Percentiles rank a stretch among this genome's conserved stretches.
Conservation (phyloP, 2,797 vertebrate species). For the Lithobates pipiens region DNA sequence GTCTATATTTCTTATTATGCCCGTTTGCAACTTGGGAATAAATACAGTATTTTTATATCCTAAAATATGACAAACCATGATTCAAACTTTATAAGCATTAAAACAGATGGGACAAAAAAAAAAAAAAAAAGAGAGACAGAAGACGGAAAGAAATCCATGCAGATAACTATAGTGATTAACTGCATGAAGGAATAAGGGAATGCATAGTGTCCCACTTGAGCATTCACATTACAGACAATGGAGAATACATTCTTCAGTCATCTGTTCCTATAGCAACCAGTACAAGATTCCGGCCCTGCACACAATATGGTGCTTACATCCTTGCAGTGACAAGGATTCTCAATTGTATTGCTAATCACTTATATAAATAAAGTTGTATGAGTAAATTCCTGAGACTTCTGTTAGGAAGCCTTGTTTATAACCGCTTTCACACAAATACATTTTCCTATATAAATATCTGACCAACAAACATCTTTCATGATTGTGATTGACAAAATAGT, state of each 20-base stretch:
- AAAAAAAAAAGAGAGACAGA: neutral
- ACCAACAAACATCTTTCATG: too few species aligned
- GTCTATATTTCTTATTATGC: too few species aligned
- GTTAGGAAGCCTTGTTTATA: too few species aligned
- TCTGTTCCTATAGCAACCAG: slow-evolving; percentile 32
- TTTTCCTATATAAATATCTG: too few species aligned
- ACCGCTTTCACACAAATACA: too few species aligned
- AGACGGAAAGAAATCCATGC: neutral
- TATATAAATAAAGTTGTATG: neutral
- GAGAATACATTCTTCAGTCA: slow-evolving; percentile 18
- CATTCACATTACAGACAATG: slow-evolving; percentile 33
- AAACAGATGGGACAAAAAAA: too few species aligned
- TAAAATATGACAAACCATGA: too few species aligned
- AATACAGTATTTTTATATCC: too few species aligned
- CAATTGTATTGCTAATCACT: slow-evolving; percentile 20
- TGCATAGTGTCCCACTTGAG: neutral
- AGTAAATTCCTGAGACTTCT: neutral
- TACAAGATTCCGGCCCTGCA: slow-evolving; percentile 14
- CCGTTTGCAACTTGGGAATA: too few species aligned
- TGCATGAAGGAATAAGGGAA: slow-evolving; percentile 2
- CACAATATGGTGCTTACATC: slow-evolving; percentile 12
- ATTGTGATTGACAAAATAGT: too few species aligned
- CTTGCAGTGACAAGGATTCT: slow-evolving; percentile 1
- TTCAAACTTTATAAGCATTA: too few species aligned
- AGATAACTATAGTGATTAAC: slow-evolving; percentile 3